Conservation (phyloP, 2,888 invertebrate genomes). For the Apotomis capreana region DNA sequence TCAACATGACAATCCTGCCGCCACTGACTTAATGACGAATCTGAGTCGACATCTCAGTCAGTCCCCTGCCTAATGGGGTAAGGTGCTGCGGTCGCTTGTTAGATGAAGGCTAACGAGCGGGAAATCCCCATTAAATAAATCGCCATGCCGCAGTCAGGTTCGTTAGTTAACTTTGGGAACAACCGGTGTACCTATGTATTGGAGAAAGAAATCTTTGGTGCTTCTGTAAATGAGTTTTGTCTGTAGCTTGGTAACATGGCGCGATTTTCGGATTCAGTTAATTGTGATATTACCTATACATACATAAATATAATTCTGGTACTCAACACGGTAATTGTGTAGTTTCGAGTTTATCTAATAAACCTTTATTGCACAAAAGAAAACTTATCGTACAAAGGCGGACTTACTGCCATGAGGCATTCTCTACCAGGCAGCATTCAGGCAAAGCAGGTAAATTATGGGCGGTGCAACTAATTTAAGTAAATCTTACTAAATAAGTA, state of each 20-base stretch:
- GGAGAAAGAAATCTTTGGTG: constrained; percentile 8
- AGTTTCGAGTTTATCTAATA: too few relatives aligned
- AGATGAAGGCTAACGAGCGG: constrained; percentile 36
- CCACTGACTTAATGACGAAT: constrained; percentile 20
- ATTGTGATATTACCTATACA: too few relatives aligned
- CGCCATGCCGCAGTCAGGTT: constrained; percentile 37
- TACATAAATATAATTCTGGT: too few relatives aligned
- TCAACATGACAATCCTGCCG: neutral
- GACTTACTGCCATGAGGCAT: too few relatives aligned
- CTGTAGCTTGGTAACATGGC: constrained; percentile 11
- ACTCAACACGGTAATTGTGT: too few relatives aligned
- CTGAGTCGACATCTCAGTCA: constrained; percentile 12
- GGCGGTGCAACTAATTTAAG: too few relatives aligned
- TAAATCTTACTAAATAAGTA: too few relatives aligned
- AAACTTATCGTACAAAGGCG: too few relatives aligned
- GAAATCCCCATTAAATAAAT: constrained; percentile 39
- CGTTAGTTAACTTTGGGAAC: constrained; percentile 34
- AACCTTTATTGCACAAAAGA: too few relatives aligned
- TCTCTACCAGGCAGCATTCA: too few relatives aligned
- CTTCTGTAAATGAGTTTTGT: constrained; percentile 17
- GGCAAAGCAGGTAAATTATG: too few relatives aligned
- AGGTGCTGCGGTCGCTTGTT: constrained; percentile 35
- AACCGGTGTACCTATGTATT: constrained; percentile 24
- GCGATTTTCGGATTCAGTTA: neutral
- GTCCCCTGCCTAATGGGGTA: constrained; percentile 23